Base-by-base conservation (phyloP, 2,797 vertebrate genomes). In the Pseudochirops cupreus region DNA sequence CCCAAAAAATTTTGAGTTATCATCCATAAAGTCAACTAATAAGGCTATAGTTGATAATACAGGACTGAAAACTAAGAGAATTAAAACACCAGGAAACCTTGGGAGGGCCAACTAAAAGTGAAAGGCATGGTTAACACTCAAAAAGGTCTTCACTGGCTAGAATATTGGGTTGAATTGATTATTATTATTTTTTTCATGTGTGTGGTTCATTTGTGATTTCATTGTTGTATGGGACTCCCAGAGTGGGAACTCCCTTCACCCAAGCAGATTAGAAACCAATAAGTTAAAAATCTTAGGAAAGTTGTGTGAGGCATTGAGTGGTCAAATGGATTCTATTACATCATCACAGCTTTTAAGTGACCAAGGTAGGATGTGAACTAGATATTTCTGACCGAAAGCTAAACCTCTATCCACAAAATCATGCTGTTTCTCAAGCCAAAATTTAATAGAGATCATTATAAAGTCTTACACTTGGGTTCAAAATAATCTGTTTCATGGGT, bases 1-100 rank as follows among this genome's bases (percentile, higher is more conserved):
- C 31, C 12, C 58, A 26, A n/a, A 92, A 96, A 97, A 96, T 11
- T 54, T 91, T 96, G 57, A 96, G 56, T 28, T 91, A 46, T 97
- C 11, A 95, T 94, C 91, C 74, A 55, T 58, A 91, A 97, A 52
- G 31, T 55, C 95, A 97, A 97, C 96, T 97, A 97, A 97, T 92
- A 94, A 96, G 3, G 87, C 92, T 87, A 97, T 52, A 39, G 56
- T 95, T 97, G 97, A 97, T 94, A 96, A 95, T 96, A 46, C 55
- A 94, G 92, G 46, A 94, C 91, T 74, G 95, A 95, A 97, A 96
- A 33, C 92, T 95, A 97, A 96, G 93, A 67, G 93, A 94, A 56
- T 90, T 95, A 96, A 95, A 97, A 93, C 95, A 97, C 82, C 62
- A 92, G 5, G 95, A 54, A 93, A 67, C 4, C 4, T 46, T 46